phyloP scores from a whole-genome alignment of 1,140 invertebrate genomes.

The Thereuonema tuberculata region DNA sequence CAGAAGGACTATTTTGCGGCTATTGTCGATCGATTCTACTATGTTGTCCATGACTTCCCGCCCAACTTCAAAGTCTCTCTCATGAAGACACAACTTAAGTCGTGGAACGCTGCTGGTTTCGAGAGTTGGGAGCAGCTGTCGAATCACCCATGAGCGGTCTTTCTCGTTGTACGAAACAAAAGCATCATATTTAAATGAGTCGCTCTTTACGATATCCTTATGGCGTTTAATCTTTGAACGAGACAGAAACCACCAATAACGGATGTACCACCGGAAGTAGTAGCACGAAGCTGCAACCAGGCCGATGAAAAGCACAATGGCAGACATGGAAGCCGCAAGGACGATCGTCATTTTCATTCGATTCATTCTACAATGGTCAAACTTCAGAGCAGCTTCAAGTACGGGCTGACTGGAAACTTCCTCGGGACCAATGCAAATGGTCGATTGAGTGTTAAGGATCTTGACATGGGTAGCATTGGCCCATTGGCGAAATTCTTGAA shows the following conservation, averaged over 20 bases:
- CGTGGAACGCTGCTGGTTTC: constrained; percentile 37
- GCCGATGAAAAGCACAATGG: neutral
- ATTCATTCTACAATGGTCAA: constrained; percentile 6
- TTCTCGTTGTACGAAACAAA: constrained; percentile 50
- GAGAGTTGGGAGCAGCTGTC: constrained; percentile 38
- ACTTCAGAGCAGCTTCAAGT: too few relatives aligned
- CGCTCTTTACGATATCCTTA: neutral
- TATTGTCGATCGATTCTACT: constrained; percentile 40
- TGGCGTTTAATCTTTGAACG: constrained; percentile 19
- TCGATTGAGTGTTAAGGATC: neutral
- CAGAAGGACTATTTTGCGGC: constrained; percentile 45
- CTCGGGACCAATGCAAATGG: constrained; percentile 26
- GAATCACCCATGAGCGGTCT: constrained; percentile 43
- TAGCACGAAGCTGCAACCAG: constrained; percentile 24
- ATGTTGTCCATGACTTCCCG: constrained; percentile 45
- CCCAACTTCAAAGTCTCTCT: constrained; percentile 48
- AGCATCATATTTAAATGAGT: constrained; percentile 42
- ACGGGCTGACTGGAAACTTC: neutral
- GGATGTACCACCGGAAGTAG: constrained; percentile 35
- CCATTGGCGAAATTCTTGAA: constrained; percentile 10
- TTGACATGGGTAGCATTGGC: neutral
- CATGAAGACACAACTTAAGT: constrained; percentile 46
- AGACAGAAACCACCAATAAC: constrained; percentile 40
- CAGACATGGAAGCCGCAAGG: neutral
- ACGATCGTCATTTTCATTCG: neutral